Percentiles rank a stretch among this genome's conserved stretches.
Evolutionary conservation across 2,797 vertebrate species (phyloP).

Genomic region (Erethizon dorsatum): DNA sequence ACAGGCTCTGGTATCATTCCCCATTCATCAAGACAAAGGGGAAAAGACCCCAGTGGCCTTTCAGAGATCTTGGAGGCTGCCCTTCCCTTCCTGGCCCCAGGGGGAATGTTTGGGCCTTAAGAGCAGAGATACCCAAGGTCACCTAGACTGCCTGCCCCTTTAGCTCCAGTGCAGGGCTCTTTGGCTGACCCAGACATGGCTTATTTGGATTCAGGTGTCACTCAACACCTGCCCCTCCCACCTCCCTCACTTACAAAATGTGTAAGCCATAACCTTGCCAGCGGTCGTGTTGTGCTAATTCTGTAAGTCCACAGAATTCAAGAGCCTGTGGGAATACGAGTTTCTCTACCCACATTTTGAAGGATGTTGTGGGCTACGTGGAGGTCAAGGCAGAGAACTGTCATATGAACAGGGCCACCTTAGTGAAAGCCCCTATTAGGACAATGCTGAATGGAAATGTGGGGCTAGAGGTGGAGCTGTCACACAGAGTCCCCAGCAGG

Average conservation of each 20-base stretch:
- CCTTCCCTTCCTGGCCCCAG: not conserved
- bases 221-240: not conserved
- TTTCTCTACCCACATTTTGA: not conserved
- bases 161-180: not conserved
- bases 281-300: not conserved
- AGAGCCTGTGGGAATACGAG: not conserved
- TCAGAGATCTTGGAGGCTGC: not conserved
- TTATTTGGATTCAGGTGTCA: not conserved
- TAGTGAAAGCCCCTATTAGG: not conserved
- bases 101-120: rapidly evolving
- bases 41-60: not conserved
- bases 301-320: not conserved
- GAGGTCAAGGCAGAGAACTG: not conserved
- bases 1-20: not conserved
- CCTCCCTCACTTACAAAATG: not conserved
- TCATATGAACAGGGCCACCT: not conserved
- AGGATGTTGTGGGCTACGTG: not conserved
- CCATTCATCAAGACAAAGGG: not conserved
- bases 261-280: not conserved
- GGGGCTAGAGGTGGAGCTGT: not conserved
- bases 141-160: not conserved
- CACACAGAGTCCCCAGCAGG: not conserved
- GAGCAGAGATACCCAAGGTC: rapidly evolving
- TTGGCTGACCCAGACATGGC: not conserved
- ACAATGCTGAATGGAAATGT: not conserved